Conservation (phyloP, 2,113 vertebrate species). For the Cynoglossus semilaevis region DNA sequence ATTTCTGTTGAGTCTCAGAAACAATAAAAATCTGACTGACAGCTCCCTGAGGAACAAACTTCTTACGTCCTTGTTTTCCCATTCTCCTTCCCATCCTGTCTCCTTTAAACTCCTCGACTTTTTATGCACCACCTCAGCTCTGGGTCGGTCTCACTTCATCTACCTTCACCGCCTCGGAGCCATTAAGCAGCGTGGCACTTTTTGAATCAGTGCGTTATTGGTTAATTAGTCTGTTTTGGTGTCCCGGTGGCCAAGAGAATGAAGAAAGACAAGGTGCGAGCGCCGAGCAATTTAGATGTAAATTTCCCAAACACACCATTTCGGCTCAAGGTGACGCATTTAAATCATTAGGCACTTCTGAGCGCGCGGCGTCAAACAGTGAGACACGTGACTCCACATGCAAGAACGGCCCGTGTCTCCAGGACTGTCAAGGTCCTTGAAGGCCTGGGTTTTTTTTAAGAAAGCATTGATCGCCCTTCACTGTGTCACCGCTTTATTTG, state of each 20-base stretch:
- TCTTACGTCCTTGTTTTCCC: conserved; percentile 41
- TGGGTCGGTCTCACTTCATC: conserved; percentile 40
- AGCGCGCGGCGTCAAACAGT: conserved; percentile 40
- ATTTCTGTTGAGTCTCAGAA: conserved; percentile 54
- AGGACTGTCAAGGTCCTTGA: conserved; percentile 26
- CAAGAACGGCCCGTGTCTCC: conserved; percentile 21
- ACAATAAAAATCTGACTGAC: conserved; percentile 71
- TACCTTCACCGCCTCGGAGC: conserved; percentile 48
- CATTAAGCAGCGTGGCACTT: conserved; percentile 9
- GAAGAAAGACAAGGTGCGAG: conserved; percentile 47
- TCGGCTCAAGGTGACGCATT: conserved; percentile 56
- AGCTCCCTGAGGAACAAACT: conserved; percentile 49
- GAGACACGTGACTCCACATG: conserved; percentile 28
- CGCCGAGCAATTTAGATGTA: conserved; percentile 62
- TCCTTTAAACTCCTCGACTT: conserved; percentile 1
- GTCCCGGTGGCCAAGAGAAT: conserved; percentile 40
- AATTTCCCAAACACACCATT: conserved; percentile 51
- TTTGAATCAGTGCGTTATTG: conserved; percentile 37
- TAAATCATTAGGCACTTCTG: conserved; percentile 35
- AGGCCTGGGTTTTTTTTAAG: conserved; percentile 26
- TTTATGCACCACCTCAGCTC: conserved; percentile 41
- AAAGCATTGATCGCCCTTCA: conserved; percentile 30
- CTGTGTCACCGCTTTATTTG: conserved; percentile 7
- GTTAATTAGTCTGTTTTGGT: conserved; percentile 40
- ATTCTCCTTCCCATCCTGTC: conserved; percentile 8